Base-by-base conservation (phyloP, 2,888 invertebrate genomes). In the Stenotaenia linearis region DNA sequence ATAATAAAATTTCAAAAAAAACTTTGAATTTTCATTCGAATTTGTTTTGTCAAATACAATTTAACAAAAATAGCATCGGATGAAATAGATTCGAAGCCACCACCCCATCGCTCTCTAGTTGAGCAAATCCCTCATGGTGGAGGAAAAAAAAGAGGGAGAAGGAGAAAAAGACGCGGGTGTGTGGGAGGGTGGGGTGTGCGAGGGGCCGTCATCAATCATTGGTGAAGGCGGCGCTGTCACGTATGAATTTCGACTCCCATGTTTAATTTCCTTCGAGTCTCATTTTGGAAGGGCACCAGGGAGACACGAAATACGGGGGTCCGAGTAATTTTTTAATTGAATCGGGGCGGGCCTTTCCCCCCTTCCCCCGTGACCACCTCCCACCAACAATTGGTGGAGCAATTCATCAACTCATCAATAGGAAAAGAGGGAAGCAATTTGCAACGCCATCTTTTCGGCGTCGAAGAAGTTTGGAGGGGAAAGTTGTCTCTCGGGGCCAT, bases 141-240 rank as follows among this genome's bases (percentile, higher is more conserved):
- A n/a, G 45, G 12, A 23, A 45, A 15, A 40, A 23, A 45, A 35
- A 77, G n/a, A 77, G 50, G 23, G 21, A 37, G 21, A 76, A 21
- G 15, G 37, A 32, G 21, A 76, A 45, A 45, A 45, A 45, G 77
- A 45, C 45, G 45, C 37, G 45, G 45, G 45, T 40, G 77, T 32
- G 30, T 75, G 76, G 21, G 4, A 6, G 76, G 37, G 76, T 25
- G 28, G 28, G 77, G 40, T 23, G 21, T 37, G n/a, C 18, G 30
- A 10, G 78, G 78, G 78, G 61, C 78, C 78, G 78, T 78, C 78
- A 78, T 78, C 78, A 78, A 78, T 78, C 78, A 78, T 78, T 78
- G 61, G 69, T 78, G 56, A 56, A 78, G 45, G 56, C 78, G 78
- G 78, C 45, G 61, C 40, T 78, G 78, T 78, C 78, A 78, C 78